Conservation (phyloP, 2,113 vertebrate genomes). For the Emydocephalus ijimae region DNA sequence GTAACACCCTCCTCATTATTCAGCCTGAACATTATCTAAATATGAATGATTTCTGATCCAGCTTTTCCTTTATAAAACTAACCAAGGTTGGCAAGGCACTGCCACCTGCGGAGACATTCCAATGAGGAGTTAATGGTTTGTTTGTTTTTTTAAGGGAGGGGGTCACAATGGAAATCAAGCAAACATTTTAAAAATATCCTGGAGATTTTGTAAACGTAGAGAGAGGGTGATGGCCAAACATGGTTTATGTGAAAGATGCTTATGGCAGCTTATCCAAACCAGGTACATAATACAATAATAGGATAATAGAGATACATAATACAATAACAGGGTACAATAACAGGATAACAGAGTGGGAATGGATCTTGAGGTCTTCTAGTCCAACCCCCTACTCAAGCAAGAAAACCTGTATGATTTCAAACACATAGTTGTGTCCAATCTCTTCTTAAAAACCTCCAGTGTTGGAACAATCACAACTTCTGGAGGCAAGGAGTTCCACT, state of each 20-base stretch:
- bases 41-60: neutral
- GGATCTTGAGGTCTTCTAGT: neutral
- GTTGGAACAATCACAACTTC: neutral
- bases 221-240: neutral
- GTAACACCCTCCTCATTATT: neutral
- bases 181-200: neutral
- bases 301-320: too few relatives aligned
- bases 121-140: neutral
- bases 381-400: neutral
- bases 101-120: neutral
- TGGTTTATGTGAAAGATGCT: neutral
- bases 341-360: neutral
- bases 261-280: neutral
- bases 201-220: neutral
- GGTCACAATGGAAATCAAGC: neutral
- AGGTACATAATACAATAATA: neutral
- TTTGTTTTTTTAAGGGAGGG: neutral
- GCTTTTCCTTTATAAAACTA: neutral
- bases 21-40: neutral
- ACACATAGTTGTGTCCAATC: neutral
- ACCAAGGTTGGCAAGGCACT: neutral
- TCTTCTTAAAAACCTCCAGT: neutral
- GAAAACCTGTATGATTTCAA: neutral
- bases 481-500: neutral
- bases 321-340: too few relatives aligned